These are phyloP conservation scores for Drosophila seclusa DNA, from an alignment of 2,888 invertebrate species.

Conservation along the genomic window DNA sequence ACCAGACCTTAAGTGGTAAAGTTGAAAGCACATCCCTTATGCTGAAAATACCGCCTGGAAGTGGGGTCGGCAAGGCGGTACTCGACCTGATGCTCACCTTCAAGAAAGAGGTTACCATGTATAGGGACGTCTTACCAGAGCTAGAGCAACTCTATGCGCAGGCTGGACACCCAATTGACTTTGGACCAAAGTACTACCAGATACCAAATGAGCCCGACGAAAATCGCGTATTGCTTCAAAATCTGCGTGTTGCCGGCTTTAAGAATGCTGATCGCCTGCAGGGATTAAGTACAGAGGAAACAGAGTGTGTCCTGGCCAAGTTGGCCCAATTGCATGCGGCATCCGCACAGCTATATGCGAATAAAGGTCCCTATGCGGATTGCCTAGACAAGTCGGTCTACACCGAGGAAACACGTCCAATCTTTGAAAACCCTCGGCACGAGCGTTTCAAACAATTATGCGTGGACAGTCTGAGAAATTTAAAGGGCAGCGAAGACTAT, in stretches of 20 bases:
- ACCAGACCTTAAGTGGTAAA: slow-evolving; percentile 16
- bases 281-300: slow-evolving; percentile 73
- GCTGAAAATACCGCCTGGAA: slow-evolving; percentile 52
- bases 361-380: slow-evolving; percentile 55
- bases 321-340: slow-evolving; percentile 82
- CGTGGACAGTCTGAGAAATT: not conserved
- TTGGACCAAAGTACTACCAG: slow-evolving; percentile 65
- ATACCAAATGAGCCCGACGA: slow-evolving; percentile 39
- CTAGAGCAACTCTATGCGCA: slow-evolving; percentile 60
- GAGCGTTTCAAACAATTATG: not conserved
- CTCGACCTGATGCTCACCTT: slow-evolving; percentile 57
- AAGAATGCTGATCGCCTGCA: slow-evolving; percentile 73
- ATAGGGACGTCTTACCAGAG: slow-evolving; percentile 56
- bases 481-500: slow-evolving; percentile 35
- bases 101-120: slow-evolving; percentile 67
- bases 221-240: slow-evolving; percentile 73
- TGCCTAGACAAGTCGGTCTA: slow-evolving; percentile 31
- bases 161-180: slow-evolving; percentile 47
- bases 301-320: slow-evolving; percentile 69
- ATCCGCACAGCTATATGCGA: slow-evolving; percentile 70
- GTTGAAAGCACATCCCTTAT: slow-evolving; percentile 49
- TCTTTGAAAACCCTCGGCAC: not conserved
- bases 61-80: slow-evolving; percentile 9
- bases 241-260: slow-evolving; percentile 65
- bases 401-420: slow-evolving; percentile 16